These are phyloP conservation scores for Nycticryphes semicollaris DNA, from an alignment of 2,113 vertebrate species.

Conservation along the genomic window DNA sequence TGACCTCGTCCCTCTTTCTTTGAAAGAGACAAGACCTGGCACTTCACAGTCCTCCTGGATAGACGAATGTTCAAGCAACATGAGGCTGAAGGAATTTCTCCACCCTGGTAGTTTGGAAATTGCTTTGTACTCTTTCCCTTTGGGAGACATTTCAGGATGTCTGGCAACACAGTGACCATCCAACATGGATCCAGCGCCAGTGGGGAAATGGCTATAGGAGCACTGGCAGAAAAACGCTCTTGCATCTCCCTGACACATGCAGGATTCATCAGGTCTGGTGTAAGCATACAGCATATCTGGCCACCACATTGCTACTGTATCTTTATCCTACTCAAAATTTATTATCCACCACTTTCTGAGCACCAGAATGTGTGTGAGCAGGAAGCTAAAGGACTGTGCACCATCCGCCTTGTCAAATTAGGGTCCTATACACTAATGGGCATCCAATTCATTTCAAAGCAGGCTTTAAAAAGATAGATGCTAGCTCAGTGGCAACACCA, in stretches of 20 bases:
- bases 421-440: not conserved
- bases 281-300: not conserved
- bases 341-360: not conserved
- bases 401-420: rapidly evolving
- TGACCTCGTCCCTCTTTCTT: not conserved
- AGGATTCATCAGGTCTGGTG: not conserved
- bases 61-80: not conserved
- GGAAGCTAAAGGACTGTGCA: not conserved
- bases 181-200: rapidly evolving
- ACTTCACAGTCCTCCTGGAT: not conserved
- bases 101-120: not conserved
- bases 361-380: rapidly evolving
- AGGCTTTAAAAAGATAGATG: not conserved
- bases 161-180: not conserved
- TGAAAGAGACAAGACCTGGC: not conserved
- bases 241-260: not conserved
- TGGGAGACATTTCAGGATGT: not conserved
- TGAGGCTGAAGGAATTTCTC: not conserved
- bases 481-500: not conserved
- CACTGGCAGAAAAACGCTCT: not conserved
- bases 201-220: rapidly evolving
- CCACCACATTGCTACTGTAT: not conserved
- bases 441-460: not conserved
- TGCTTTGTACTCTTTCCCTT: not conserved
- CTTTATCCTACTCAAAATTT: not conserved